Conservation (phyloP, 23 tunicate species). For the Diplosoma virens region DNA sequence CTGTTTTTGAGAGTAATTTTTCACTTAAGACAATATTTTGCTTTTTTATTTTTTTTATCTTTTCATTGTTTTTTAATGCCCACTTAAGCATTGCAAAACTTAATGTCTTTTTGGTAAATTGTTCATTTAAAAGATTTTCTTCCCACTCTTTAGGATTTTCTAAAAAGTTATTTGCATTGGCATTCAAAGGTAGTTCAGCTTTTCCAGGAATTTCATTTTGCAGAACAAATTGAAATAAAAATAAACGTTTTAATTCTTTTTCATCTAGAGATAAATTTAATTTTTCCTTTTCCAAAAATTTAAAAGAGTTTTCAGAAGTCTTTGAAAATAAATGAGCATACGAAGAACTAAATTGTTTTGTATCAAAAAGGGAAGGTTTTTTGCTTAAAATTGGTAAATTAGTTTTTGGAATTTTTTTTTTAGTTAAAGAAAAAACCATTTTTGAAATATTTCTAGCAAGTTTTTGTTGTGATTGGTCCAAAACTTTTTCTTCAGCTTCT, state of each 20-base stretch:
- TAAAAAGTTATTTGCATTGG: not conserved
- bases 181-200: not conserved
- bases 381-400: too few relatives aligned
- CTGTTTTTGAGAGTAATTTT: not conserved
- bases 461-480: not conserved
- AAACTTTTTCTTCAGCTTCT: slow-evolving; percentile 1
- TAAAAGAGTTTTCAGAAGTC: not conserved
- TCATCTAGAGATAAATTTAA: not conserved
- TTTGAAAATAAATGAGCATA: too few relatives aligned
- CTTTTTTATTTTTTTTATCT: not conserved
- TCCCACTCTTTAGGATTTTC: not conserved
- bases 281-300: not conserved
- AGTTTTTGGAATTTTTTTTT: too few relatives aligned
- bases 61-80: not conserved
- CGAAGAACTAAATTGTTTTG: not conserved
- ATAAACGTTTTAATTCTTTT: slow-evolving; percentile 14
- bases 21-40: not conserved
- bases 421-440: too few relatives aligned
- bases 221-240: not conserved
- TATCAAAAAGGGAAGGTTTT: not conserved
- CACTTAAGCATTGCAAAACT: slow-evolving; percentile 13
- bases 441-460: too few relatives aligned
- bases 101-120: not conserved
- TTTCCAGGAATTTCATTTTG: slow-evolving; percentile 7
- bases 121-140: not conserved